Percentiles rank a stretch among this genome's conserved stretches.
phyloP scores from a whole-genome alignment of 2,113 vertebrate genomes.

The Mustela nigripes region DNA sequence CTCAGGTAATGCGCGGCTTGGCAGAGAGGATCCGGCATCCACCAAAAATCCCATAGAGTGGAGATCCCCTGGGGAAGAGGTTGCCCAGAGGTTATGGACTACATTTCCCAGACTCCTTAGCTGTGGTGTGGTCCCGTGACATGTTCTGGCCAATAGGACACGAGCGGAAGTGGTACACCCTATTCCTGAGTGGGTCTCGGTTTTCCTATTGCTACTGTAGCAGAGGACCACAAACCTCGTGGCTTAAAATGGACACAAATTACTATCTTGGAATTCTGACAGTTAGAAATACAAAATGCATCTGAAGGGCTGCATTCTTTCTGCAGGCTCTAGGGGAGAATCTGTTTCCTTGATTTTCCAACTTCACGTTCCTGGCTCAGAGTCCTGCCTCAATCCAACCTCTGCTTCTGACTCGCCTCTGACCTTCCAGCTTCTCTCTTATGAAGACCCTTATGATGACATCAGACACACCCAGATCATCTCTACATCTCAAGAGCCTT shows the following conservation, averaged over 20 bases:
- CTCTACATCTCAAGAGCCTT: no score
- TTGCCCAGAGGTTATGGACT: not conserved
- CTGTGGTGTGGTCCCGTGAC: not conserved
- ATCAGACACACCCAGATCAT: not conserved
- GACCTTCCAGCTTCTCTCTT: not conserved
- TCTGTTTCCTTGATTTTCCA: not conserved
- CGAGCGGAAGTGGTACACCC: not conserved
- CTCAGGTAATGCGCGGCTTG: not conserved
- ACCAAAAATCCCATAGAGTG: not conserved
- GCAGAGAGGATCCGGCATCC: not conserved
- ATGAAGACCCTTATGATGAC: not conserved
- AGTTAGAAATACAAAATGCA: not conserved
- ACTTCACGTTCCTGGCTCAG: not conserved
- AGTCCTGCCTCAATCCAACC: not conserved
- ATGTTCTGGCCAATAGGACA: not conserved
- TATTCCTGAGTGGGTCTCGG: not conserved
- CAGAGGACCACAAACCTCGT: not conserved
- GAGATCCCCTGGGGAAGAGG: not conserved
- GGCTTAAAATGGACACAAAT: not conserved
- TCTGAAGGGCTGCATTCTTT: not conserved
- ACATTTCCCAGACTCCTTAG: not conserved
- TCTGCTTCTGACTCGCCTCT: not conserved
- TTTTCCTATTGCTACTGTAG: not conserved
- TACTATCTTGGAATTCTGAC: not conserved
- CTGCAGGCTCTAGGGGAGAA: not conserved